A percentile compares a stretch with the other conserved stretches of the same genome.
phyloP scores from a whole-genome alignment of 1,140 invertebrate species.

The Potamilus streckersoni region DNA sequence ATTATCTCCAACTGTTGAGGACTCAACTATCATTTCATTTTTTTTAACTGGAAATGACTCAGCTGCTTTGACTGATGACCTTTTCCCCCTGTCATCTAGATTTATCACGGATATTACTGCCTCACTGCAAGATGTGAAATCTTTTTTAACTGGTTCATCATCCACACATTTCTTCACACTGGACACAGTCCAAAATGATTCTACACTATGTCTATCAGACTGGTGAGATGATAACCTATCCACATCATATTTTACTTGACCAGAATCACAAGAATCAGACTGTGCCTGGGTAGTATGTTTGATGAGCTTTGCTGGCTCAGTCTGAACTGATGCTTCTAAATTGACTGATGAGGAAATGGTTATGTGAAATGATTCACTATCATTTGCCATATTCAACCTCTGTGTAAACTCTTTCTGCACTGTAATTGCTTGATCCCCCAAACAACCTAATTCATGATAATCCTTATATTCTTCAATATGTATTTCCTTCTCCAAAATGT shows the following conservation, averaged over 20 bases:
- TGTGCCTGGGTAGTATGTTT: neutral
- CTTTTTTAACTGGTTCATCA: neutral
- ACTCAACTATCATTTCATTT: too few relatives aligned
- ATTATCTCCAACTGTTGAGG: too few relatives aligned
- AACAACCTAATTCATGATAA: too few relatives aligned
- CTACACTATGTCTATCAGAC: neutral
- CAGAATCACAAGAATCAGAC: neutral
- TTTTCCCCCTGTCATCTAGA: too few relatives aligned
- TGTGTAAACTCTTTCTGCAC: too few relatives aligned
- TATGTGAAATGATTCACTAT: neutral
- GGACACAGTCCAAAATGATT: slow-evolving; percentile 7
- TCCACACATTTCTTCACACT: slow-evolving; percentile 7
- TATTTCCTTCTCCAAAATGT: too few relatives aligned
- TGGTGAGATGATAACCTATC: neutral
- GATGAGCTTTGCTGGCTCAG: neutral
- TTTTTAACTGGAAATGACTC: too few relatives aligned
- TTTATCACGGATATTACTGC: too few relatives aligned
- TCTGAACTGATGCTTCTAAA: neutral
- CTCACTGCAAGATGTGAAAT: too few relatives aligned
- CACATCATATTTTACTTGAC: neutral
- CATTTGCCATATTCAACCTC: neutral
- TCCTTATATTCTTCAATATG: too few relatives aligned
- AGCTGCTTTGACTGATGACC: too few relatives aligned
- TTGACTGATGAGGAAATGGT: neutral
- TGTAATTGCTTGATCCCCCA: too few relatives aligned